Percentiles rank a stretch among this genome's conserved stretches.
These are phyloP conservation scores for Huso huso DNA, from an alignment of 2,797 vertebrate genomes.

Conservation along the genomic window DNA sequence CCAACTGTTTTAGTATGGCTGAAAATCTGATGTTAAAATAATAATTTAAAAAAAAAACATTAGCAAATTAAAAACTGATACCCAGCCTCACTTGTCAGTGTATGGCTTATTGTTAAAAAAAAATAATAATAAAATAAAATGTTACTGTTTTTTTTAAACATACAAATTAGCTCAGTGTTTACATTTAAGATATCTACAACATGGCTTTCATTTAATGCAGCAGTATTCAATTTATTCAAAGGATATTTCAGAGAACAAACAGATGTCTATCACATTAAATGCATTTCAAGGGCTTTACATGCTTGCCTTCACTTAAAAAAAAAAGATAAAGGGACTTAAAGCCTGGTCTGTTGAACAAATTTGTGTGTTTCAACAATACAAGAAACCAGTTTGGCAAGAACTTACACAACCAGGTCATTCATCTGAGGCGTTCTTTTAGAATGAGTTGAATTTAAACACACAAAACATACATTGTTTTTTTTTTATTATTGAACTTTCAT, in stretches of 20 bases:
- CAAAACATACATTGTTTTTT: no score
- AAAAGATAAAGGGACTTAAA: conserved; percentile 3
- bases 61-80: no score
- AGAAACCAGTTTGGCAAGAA: conserved; percentile 9
- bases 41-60: no score
- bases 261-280: neutral
- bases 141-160: no score
- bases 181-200: conserved; percentile 22
- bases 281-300: conserved; percentile 1
- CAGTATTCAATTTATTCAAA: neutral
- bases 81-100: no score
- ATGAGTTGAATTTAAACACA: no score
- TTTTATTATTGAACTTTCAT: no score
- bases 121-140: no score
- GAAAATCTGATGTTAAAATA: no score
- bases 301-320: conserved; percentile 5
- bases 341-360: conserved; percentile 14
- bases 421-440: conserved; percentile 13
- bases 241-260: neutral
- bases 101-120: no score
- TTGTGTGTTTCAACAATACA: conserved; percentile 16
- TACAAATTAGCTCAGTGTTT: neutral
- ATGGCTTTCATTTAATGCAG: conserved; percentile 4
- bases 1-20: no score
- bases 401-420: conserved; percentile 11